These are phyloP conservation scores for Vidua chalybeata DNA, from an alignment of 2,113 vertebrate genomes.

Conservation along the genomic window DNA sequence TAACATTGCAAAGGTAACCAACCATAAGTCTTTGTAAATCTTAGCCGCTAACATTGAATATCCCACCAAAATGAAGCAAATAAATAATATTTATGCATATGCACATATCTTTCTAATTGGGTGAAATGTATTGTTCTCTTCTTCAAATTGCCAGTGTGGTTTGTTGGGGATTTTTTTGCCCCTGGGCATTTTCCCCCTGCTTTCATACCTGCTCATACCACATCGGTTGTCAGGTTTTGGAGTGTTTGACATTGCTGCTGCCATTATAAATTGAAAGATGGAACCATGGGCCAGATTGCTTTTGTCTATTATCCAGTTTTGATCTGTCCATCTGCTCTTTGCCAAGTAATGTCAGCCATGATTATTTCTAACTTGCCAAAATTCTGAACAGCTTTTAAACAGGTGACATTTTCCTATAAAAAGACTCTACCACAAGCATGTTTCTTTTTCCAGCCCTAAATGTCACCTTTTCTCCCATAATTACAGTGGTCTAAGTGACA, in stretches of 20 bases:
- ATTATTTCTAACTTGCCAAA: slow-evolving; percentile 68
- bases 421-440: slow-evolving; percentile 47
- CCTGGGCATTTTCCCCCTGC: not conserved
- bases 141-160: not conserved
- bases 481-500: slow-evolving; percentile 69
- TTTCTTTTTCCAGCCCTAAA: slow-evolving; percentile 56
- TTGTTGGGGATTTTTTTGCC: not conserved
- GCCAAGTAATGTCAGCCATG: slow-evolving; percentile 61
- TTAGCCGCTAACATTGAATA: not conserved
- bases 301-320: slow-evolving; percentile 62
- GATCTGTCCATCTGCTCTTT: slow-evolving; percentile 61
- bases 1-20: not conserved
- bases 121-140: not conserved
- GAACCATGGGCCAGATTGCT: slow-evolving; percentile 28
- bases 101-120: not conserved
- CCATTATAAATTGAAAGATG: slow-evolving; percentile 60
- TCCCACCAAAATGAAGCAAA: not conserved
- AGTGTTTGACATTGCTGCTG: slow-evolving; percentile 54
- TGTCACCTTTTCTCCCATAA: slow-evolving; percentile 65
- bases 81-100: not conserved
- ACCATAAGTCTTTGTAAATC: not conserved
- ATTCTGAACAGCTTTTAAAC: slow-evolving; percentile 60
- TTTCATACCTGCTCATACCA: not conserved
- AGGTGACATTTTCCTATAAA: slow-evolving; percentile 68
- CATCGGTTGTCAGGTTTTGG: not conserved